Evolutionary conservation across 2,888 invertebrate species (phyloP), one percentile per base, ranked within the genome.

Genomic region (Lottia gigantea): DNA sequence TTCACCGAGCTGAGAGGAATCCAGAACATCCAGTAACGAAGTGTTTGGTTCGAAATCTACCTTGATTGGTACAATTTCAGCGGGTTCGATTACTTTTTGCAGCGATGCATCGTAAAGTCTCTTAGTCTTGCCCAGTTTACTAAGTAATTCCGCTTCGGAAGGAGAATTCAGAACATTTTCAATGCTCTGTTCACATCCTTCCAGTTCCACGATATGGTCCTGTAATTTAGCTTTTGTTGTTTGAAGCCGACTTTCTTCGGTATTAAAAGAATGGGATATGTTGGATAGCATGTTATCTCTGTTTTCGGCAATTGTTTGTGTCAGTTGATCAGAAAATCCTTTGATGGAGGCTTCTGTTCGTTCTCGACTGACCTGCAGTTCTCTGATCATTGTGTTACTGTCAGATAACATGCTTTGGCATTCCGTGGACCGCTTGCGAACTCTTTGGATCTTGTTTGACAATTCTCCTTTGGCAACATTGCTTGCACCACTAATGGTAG

Each of bases 211-310:
- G 11, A 55, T 55, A 4, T 55, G 55, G 11, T 55, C 55, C 23
- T 23, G 55, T 55, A 55, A 55, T 23, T 55, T 55, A 55, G 55
- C 12, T 55, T 55, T 23, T 12, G 55, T 55, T 12, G 19, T 11
- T 11, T 55, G 8, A 11, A 55, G 23, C 19, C 55, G 19, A 55
- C 8, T 55, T 23, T 55, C 55, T 23, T 55, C 55, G 3, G 55
- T 19, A 55, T 55, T 55, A 23, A 55, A 55, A 0, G 55, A 55
- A 14, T 55, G 23, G 14, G 55, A 55, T 11, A 55, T 55, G 23
- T 55, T 55, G 19, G 55, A 55, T 19, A 55, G 55, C 55, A 55
- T 55, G 55, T 19, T 55, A 55, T 55, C 55, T 55, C 55, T 55
- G 3, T 55, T 55, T 23, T 19, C 55, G 11, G 55, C 11, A 23